phyloP scores from a whole-genome alignment of 2,113 vertebrate genomes.

The Antigone vipio region DNA sequence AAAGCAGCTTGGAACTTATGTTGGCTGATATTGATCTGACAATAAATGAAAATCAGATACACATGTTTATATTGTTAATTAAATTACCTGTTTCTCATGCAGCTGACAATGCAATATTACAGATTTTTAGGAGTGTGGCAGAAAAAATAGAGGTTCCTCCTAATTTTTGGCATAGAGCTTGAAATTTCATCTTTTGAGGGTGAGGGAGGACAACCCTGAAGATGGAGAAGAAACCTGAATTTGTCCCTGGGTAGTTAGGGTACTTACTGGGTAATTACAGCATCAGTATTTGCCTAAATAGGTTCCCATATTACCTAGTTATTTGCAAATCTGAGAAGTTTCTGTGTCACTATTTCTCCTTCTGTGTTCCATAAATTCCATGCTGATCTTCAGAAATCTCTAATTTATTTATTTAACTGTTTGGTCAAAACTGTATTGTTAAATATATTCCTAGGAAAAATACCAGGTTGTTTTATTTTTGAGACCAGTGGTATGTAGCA shows the following conservation, averaged over 20 bases:
- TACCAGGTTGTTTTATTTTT: neutral
- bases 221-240: neutral
- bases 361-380: neutral
- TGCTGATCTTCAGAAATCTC: neutral
- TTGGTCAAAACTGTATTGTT: neutral
- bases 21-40: neutral
- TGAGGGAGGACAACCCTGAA: neutral
- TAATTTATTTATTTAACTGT: neutral
- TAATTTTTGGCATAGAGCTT: neutral
- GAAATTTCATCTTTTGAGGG: neutral
- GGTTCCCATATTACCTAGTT: neutral
- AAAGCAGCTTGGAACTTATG: neutral
- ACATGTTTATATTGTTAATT: neutral
- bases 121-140: neutral
- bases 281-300: neutral
- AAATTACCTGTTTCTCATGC: neutral
- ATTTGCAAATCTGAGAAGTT: neutral
- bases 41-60: neutral
- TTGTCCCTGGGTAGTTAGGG: neutral
- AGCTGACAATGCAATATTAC: neutral
- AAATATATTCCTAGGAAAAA: neutral
- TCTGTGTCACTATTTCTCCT: neutral
- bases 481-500: neutral
- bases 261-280: neutral
- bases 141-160: neutral